These are phyloP conservation scores for Struthidea cinerea DNA, from an alignment of 2,113 vertebrate genomes.

Conservation along the genomic window DNA sequence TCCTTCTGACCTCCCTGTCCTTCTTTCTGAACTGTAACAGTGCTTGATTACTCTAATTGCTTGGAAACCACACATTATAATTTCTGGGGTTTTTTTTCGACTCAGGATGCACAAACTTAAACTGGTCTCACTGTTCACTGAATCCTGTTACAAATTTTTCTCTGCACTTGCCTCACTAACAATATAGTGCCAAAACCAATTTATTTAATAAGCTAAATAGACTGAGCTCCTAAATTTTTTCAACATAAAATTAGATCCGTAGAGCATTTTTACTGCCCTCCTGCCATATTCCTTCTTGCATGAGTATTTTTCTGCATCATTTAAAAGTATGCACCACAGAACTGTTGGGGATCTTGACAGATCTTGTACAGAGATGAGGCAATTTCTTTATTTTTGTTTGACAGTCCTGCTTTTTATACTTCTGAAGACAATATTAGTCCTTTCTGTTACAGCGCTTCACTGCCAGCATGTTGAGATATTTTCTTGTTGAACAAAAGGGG, in stretches of 20 bases:
- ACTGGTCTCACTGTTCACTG: not conserved
- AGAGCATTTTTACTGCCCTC: not conserved
- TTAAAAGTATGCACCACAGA: not conserved
- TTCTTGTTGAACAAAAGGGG: not conserved
- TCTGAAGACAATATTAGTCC: not conserved
- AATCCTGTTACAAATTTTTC: not conserved
- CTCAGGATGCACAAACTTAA: not conserved
- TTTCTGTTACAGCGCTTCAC: not conserved
- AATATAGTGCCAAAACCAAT: not conserved
- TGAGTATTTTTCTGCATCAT: not conserved
- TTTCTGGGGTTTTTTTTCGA: not conserved
- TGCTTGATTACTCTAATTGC: not conserved
- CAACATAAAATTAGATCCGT: not conserved
- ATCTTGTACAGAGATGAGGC: not conserved
- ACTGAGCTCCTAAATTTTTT: not conserved
- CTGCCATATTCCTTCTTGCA: not conserved
- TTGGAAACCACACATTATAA: not conserved
- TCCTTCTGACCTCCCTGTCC: not conserved
- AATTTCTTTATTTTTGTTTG: slow-evolving; percentile 8
- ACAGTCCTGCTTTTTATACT: not conserved
- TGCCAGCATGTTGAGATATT: not conserved
- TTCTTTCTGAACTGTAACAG: not conserved
- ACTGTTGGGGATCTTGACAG: not conserved
- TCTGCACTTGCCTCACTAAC: not conserved
- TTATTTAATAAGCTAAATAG: not conserved